Evolutionary conservation across 2,113 vertebrate species (phyloP).

Genomic region (Lamprologus callipterus): DNA sequence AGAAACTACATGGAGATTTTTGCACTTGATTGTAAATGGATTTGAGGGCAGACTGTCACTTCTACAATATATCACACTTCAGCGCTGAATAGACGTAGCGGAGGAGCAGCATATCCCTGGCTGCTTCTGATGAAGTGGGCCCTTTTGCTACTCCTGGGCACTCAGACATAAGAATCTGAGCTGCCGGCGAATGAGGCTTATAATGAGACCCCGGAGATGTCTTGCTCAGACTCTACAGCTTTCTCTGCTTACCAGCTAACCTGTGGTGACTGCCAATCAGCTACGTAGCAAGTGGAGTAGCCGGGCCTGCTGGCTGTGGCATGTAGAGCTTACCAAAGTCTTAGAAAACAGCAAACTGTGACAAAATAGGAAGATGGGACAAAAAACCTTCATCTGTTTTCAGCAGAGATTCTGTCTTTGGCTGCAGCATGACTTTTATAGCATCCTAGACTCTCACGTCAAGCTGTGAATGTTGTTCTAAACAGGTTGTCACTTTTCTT

Average conservation of each 20-base stretch:
- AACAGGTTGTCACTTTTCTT: not conserved
- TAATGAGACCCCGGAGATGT: slow-evolving; percentile 47
- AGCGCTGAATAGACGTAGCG: not conserved
- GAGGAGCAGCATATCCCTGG: slow-evolving; percentile 19
- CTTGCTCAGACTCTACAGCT: not conserved
- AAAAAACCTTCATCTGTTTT: not conserved
- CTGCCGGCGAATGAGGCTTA: slow-evolving; percentile 22
- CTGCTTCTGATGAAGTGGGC: slow-evolving; percentile 32
- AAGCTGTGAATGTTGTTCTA: not conserved
- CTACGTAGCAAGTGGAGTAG: not conserved
- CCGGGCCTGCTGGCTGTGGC: not conserved
- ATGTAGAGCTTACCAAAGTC: not conserved
- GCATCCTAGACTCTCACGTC: not conserved
- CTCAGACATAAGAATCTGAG: slow-evolving; percentile 33
- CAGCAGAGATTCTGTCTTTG: slow-evolving; percentile 6
- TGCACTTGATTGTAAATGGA: slow-evolving; percentile 44
- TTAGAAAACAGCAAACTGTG: not conserved
- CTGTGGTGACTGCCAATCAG: slow-evolving; percentile 24
- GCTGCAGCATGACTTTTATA: not conserved
- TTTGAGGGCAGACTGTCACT: slow-evolving; percentile 32
- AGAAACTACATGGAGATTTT: slow-evolving; percentile 24
- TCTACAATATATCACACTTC: slow-evolving; percentile 4
- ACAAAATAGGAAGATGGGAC: not conserved
- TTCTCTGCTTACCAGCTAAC: slow-evolving; percentile 22
- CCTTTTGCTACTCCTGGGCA: slow-evolving; percentile 32